A percentile compares a stretch with the other conserved stretches of the same genome.
Conservation (phyloP, 1,140 invertebrate species). For the Samia ricini region DNA sequence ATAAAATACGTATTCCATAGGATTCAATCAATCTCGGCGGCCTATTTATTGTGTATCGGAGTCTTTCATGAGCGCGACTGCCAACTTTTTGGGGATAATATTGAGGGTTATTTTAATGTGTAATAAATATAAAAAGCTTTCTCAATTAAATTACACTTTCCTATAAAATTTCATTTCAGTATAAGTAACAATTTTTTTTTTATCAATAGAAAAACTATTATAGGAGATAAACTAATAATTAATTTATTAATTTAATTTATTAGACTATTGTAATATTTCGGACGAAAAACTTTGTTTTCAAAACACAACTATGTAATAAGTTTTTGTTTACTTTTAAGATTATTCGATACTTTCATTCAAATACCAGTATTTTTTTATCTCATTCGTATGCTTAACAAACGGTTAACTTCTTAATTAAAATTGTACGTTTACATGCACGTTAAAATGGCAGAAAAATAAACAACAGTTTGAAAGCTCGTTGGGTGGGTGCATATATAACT, state of each 20-base stretch:
- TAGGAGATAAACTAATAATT: too few species aligned
- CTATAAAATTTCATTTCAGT: too few species aligned
- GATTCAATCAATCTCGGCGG: constrained; percentile 22
- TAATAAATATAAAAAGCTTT: constrained; percentile 21
- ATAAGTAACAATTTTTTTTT: too few species aligned
- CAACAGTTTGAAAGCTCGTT: constrained; percentile 20
- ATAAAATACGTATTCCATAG: constrained; percentile 26
- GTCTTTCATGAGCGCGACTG: background rate
- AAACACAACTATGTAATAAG: background rate
- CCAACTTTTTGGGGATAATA: background rate
- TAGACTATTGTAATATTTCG: too few species aligned
- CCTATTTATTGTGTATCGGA: constrained; percentile 18
- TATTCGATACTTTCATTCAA: background rate
- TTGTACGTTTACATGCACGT: constrained; percentile 26
- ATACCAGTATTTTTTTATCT: background rate
- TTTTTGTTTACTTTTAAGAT: background rate
- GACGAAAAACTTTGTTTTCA: background rate
- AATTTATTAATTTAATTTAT: too few species aligned
- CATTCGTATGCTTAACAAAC: constrained; percentile 26
- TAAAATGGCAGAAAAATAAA: constrained; percentile 35
- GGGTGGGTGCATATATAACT: constrained; percentile 26
- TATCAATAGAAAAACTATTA: too few species aligned
- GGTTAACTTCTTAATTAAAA: constrained; percentile 38
- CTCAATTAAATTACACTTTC: constrained; percentile 10
- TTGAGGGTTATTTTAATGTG: background rate